Evolutionary conservation across 2,888 invertebrate genomes (phyloP).

Genomic region (Pandemis corylana): DNA sequence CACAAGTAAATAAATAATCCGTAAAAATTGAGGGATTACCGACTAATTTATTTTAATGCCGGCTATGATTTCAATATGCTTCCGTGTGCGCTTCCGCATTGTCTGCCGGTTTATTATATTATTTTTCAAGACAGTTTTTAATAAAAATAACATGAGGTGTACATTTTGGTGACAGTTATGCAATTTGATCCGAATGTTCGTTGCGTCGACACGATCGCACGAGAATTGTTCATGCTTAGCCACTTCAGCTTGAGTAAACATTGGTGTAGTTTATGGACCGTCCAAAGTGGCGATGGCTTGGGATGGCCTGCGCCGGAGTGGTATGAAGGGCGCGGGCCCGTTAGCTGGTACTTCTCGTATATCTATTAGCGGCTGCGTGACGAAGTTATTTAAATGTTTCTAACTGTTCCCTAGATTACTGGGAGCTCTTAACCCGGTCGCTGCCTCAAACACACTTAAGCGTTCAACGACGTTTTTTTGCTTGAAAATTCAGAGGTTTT

Average conservation of each 20-base stretch:
- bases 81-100: constrained; percentile 50
- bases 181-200: constrained; percentile 9
- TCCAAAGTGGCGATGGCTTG: constrained; percentile 53
- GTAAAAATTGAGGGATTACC: constrained; percentile 52
- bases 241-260: constrained; percentile 66
- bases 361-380: constrained; percentile 69
- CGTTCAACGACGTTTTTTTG: constrained; percentile 21
- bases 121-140: not conserved
- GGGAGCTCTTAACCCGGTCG: constrained; percentile 68
- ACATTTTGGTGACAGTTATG: not conserved
- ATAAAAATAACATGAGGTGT: not conserved
- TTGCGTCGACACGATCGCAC: constrained; percentile 28
- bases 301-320: constrained; percentile 52
- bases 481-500: not conserved
- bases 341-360: constrained; percentile 65
- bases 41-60: constrained; percentile 59
- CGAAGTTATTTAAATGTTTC: constrained; percentile 76
- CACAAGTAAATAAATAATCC: constrained; percentile 50
- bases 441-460: constrained; percentile 56
- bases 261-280: constrained; percentile 56
- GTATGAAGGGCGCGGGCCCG: constrained; percentile 75
- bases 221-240: constrained; percentile 36
- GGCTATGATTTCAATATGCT: constrained; percentile 45
- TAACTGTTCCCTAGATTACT: constrained; percentile 69
- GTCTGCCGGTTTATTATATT: constrained; percentile 46